Conservation (phyloP, 2,113 vertebrate species). For the Eulemur rufifrons region DNA sequence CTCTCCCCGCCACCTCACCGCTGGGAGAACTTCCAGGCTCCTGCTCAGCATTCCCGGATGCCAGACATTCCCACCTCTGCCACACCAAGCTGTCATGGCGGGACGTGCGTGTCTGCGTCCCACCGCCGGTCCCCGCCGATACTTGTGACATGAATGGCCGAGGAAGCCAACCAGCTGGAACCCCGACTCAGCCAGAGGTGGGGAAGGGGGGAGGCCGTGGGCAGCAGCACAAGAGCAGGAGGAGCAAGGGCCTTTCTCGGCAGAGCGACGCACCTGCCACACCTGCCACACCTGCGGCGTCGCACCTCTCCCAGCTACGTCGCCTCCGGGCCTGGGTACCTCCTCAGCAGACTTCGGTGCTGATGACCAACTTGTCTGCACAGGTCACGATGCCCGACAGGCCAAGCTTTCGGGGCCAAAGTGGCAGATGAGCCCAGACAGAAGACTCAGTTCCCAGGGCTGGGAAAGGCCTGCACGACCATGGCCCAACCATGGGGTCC, state of each 20-base stretch:
- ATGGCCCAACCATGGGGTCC: background rate
- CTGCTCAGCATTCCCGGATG: fast-evolving
- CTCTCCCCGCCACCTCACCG: background rate
- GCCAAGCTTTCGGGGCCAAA: background rate
- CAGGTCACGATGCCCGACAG: fast-evolving
- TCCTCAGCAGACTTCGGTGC: background rate
- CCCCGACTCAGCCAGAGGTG: background rate
- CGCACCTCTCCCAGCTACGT: background rate
- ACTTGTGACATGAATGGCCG: fast-evolving
- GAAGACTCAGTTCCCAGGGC: background rate
- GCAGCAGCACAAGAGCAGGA: too few species aligned
- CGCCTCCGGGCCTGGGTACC: background rate
- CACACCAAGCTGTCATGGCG: fast-evolving
- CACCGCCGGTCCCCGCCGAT: fast-evolving
- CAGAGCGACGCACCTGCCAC: too few species aligned
- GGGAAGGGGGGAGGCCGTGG: background rate
- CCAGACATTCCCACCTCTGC: background rate
- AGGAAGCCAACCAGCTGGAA: background rate
- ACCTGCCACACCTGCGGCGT: fast-evolving
- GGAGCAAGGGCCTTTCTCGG: background rate
- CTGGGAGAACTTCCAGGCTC: too few species aligned
- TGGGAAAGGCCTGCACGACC: background rate
- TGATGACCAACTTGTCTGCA: background rate
- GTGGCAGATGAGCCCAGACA: background rate
- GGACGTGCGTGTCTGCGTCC: background rate